Percentiles rank a stretch among this genome's conserved stretches.
phyloP scores from a whole-genome alignment of 2,888 invertebrate species.

The Trissolcus japonicus region DNA sequence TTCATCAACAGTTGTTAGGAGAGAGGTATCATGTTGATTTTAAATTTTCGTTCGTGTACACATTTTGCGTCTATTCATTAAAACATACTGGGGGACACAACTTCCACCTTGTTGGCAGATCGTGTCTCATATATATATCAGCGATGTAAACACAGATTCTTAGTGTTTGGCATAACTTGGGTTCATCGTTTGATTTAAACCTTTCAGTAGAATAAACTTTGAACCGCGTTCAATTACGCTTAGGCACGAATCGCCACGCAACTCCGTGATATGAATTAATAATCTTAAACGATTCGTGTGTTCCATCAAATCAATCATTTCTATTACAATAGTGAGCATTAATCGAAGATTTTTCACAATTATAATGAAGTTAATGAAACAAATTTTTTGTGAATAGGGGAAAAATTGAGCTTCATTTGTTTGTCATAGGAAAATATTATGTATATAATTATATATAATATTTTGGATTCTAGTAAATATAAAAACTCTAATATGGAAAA shows the following conservation, averaged over 20 bases:
- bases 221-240: slow-evolving; percentile 50
- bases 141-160: slow-evolving; percentile 70
- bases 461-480: no score
- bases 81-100: slow-evolving; percentile 21
- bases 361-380: no score
- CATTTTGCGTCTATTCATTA: slow-evolving; percentile 30
- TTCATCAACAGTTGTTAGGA: background rate
- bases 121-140: slow-evolving; percentile 70
- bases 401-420: no score
- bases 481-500: no score
- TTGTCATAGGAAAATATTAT: no score
- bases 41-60: slow-evolving; percentile 24
- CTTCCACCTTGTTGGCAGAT: slow-evolving; percentile 67
- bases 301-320: slow-evolving; percentile 49
- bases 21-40: background rate
- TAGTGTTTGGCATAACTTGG: slow-evolving; percentile 67
- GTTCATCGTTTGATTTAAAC: slow-evolving; percentile 65
- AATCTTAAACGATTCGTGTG: slow-evolving; percentile 43
- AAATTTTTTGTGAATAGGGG: no score
- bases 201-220: slow-evolving; percentile 65
- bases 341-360: no score
- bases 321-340: background rate
- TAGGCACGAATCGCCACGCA: slow-evolving; percentile 50
- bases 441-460: no score
- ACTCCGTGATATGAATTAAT: slow-evolving; percentile 56